Conservation (phyloP, 2,888 invertebrate species). For the Thera obeliscata region DNA sequence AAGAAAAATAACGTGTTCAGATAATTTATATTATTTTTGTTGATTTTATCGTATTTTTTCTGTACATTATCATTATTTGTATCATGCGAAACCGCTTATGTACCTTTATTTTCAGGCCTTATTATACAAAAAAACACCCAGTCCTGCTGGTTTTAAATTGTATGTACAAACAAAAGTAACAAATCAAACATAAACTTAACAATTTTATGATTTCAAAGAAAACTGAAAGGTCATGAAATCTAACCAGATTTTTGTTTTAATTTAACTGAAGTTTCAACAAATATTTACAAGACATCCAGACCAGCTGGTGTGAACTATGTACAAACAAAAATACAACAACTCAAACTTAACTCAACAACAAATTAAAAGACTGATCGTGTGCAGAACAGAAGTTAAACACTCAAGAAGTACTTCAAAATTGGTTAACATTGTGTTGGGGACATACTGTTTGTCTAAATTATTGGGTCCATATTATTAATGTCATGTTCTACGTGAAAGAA, state of each 20-base stretch:
- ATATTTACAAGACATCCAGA: slow-evolving; percentile 17
- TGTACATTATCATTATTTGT: neutral
- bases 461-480: too few relatives aligned
- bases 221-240: neutral
- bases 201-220: neutral
- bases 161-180: slow-evolving; percentile 26
- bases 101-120: neutral
- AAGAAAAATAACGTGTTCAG: neutral
- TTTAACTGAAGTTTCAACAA: slow-evolving; percentile 8
- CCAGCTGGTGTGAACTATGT: slow-evolving; percentile 12
- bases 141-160: slow-evolving; percentile 33
- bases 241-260: neutral
- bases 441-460: neutral
- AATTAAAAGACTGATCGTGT: neutral
- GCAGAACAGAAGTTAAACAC: neutral
- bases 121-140: slow-evolving; percentile 21
- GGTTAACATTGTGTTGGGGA: neutral
- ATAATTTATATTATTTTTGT: neutral
- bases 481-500: too few relatives aligned
- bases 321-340: neutral
- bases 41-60: neutral
- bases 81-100: neutral
- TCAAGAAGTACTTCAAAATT: neutral
- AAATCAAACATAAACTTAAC: slow-evolving; percentile 31
- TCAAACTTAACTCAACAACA: slow-evolving; percentile 3